Base-by-base conservation (phyloP, 2,113 vertebrate species). In the Herpetotheres cachinnans region DNA sequence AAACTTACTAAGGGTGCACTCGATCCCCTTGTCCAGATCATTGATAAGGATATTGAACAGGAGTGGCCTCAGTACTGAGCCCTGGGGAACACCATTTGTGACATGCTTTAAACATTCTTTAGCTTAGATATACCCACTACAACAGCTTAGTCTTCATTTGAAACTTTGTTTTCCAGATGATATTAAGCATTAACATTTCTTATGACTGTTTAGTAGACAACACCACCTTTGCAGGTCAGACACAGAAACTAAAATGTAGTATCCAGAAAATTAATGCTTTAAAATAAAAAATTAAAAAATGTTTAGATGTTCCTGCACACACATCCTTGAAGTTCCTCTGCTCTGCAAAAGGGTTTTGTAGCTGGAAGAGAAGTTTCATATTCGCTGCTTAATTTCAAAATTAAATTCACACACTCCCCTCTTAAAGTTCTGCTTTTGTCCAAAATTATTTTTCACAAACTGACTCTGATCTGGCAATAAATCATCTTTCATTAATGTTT, bases 241-340 rank as follows among this genome's bases (percentile, higher is more conserved):
- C 7, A 32, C 16, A 78, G 9, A 89, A 83, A 46, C 12, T 66
- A 40, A 85, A 90, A 73, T 12, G 7, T 4, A 81, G 1, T 29
- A 55, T 21, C 0, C 2, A 66, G 50, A 81, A 87, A 58, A 0
- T 0, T 5, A 83, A 56, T 38, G 2, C 1, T 72, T 7, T 46
- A 70, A 46, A 69, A 92, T 76, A n/a, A 50, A 38, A 1, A 19
- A 5, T 13, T 15, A 8, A 25, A 47, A 54, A 7, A 4, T 13
- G 2, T 86, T 52, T 42, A 66, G 16, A 22, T 46, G 4, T 42
- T 66, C 10, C 11, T 70, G n/a, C 29, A 73, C 9, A 59, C 1
- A 86, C 81, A 83, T 62, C 1, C 7, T 63, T 63, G 16, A 84
- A 73, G 9, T 34, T 73, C 5, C 5, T 63, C 10, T 78, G 18